Conservation (phyloP, 2,113 vertebrate genomes). For the Hydrolagus affinis region DNA sequence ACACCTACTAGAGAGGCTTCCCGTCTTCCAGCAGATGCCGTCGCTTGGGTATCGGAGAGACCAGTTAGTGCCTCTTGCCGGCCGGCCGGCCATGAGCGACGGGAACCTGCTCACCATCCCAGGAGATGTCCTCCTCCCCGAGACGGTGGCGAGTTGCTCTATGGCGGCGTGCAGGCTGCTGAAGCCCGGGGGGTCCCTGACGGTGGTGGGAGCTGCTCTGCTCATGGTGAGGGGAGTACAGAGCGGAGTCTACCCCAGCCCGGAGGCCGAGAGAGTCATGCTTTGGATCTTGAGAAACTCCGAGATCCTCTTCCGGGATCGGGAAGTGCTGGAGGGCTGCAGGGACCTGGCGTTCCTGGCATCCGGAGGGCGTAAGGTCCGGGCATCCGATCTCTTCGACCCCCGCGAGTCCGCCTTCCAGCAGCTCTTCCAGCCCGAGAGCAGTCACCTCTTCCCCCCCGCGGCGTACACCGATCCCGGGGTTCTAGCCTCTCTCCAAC, state of each 20-base stretch:
- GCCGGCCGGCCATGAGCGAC: constrained; percentile 46
- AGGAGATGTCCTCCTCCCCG: constrained; percentile 51
- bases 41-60: constrained; percentile 36
- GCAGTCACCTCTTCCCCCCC: constrained; percentile 46
- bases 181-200: constrained; percentile 45
- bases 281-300: constrained; percentile 64
- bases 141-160: constrained; percentile 52
- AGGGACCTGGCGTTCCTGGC: constrained; percentile 41
- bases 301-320: constrained; percentile 56
- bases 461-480: constrained; percentile 40
- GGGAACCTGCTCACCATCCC: constrained; percentile 48
- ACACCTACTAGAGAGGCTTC: constrained; percentile 51
- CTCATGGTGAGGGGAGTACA: constrained; percentile 51
- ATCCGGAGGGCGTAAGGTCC: constrained; percentile 30
- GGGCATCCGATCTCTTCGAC: constrained; percentile 51
- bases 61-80: constrained; percentile 41
- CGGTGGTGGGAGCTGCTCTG: constrained; percentile 44
- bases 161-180: constrained; percentile 55
- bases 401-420: constrained; percentile 52
- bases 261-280: constrained; percentile 49
- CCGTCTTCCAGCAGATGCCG: constrained; percentile 58
- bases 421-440: constrained; percentile 53
- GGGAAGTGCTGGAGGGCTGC: constrained; percentile 44
- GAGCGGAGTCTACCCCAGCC: constrained; percentile 30
- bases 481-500: constrained; percentile 52